Evolutionary conservation across 2,888 invertebrate species (phyloP).

Genomic region (Cosmopolites sordidus): DNA sequence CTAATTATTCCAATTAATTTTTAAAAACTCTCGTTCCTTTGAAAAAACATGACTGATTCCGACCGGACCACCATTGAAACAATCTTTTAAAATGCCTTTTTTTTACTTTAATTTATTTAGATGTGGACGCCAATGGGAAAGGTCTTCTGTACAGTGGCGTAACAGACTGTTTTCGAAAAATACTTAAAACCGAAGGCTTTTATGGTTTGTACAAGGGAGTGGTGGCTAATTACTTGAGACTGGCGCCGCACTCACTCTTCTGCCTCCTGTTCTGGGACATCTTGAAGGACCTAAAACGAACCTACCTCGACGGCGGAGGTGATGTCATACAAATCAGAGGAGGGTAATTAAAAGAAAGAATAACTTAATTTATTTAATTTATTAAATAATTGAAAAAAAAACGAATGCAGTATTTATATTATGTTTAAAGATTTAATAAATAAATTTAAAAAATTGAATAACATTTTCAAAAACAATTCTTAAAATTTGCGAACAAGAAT

Average conservation of each 20-base stretch:
- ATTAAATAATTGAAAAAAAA: not conserved
- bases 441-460: too few relatives aligned
- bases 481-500: too few relatives aligned
- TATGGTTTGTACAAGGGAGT: constrained; percentile 87
- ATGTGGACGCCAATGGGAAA: constrained; percentile 57
- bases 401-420: too few relatives aligned
- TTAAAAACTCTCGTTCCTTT: too few relatives aligned
- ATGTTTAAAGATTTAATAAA: too few relatives aligned
- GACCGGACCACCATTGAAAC: too few relatives aligned
- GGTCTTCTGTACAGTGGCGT: constrained; percentile 68
- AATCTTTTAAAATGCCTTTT: not conserved
- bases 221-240: constrained; percentile 78
- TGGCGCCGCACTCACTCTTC: constrained; percentile 86
- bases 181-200: constrained; percentile 70
- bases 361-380: not conserved
- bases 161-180: constrained; percentile 72
- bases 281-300: constrained; percentile 33
- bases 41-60: too few relatives aligned
- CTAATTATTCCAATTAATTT: too few relatives aligned
- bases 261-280: constrained; percentile 83
- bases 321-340: too few relatives aligned
- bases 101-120: constrained; percentile 43
- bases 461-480: too few relatives aligned
- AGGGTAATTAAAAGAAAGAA: not conserved
- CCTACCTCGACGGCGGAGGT: constrained; percentile 6